Base-by-base conservation (phyloP, 2,888 invertebrate species). In the Chloromyia formosa region DNA sequence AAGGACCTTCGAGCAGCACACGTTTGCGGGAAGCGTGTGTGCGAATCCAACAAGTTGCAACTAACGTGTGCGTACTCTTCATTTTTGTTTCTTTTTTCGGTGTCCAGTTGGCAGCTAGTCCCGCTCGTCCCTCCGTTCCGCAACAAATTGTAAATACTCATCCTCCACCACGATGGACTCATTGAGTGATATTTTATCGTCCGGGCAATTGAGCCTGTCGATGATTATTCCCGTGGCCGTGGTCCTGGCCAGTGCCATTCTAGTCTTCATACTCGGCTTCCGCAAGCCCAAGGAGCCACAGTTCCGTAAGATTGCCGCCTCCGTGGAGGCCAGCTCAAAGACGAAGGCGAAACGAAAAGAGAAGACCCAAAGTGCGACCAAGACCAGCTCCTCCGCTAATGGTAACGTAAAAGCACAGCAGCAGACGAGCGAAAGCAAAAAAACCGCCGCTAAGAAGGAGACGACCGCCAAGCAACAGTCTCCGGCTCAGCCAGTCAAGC, bases 151-250 rank as follows among this genome's bases (percentile, higher is more conserved):
- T n/a, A n/a, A n/a, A n/a, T n/a, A n/a, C n/a, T n/a, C n/a, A n/a
- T n/a, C n/a, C n/a, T n/a, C n/a, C n/a, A n/a, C n/a, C 61, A 40
- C 35, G 3, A 72, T 72, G 72, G 72, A 72, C 49, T 60, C 61
- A 20, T 14, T 60, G 7, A 45, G 49, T 18, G 72, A 72, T 9
- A 22, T 27, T 5, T 18, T 72, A 22, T 58, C 60, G 3, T 16
- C 27, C 16, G 60, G 16, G 10, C 72, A 58, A n/a, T 20, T 72
- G 49, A 60, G 60, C n/a, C n/a, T 18, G 7, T 16, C 60, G 2
- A 42, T 72, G 22, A n/a, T 72, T 2, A 40, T 72, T 40, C 72
- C 72, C 12, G 60, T 72, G 1, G 18, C 49, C 1, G 27, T 60
- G 10, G 72, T 72, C 3, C 14, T 72, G 22, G 14, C 60, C 22